Conservation (phyloP, 2,888 invertebrate species). For the Ischnus inquisitorius region DNA sequence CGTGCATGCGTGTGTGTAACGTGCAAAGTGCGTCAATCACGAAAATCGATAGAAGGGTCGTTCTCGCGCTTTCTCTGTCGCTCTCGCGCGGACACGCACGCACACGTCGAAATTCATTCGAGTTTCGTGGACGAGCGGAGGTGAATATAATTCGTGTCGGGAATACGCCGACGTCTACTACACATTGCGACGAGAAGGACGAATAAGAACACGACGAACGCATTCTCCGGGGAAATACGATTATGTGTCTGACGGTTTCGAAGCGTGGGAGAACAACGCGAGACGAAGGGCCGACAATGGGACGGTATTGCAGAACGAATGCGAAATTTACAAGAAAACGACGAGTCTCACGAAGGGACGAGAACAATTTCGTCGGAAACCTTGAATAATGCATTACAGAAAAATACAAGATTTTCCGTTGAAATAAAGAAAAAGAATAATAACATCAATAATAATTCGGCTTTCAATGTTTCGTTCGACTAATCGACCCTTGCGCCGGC, state of each 20-base stretch:
- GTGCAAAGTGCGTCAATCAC: constrained; percentile 64
- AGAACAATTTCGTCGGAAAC: too few relatives aligned
- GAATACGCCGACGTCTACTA: constrained; percentile 34
- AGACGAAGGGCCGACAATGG: constrained; percentile 18
- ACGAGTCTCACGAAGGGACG: neutral
- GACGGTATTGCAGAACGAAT: neutral
- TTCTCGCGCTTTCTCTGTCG: constrained; percentile 52
- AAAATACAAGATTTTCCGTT: too few relatives aligned
- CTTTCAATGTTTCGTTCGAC: too few relatives aligned
- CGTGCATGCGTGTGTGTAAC: constrained; percentile 9
- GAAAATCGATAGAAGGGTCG: constrained; percentile 67
- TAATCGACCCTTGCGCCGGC: too few relatives aligned
- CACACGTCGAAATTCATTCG: constrained; percentile 42
- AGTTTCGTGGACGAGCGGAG: constrained; percentile 23
- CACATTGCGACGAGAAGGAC: constrained; percentile 21
- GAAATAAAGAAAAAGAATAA: too few relatives aligned
- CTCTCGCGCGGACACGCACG: constrained; percentile 29
- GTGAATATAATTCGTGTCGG: constrained; percentile 63
- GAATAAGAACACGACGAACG: constrained; percentile 35
- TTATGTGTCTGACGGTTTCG: constrained; percentile 52
- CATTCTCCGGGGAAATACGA: constrained; percentile 53
- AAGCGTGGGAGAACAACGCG: constrained; percentile 62
- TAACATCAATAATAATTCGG: too few relatives aligned
- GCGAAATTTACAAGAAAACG: constrained; percentile 23
- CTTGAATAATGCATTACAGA: too few relatives aligned